A percentile compares a stretch with the other conserved stretches of the same genome.
phyloP scores from a whole-genome alignment of 2,888 invertebrate species.

The Resseliella maxima region DNA sequence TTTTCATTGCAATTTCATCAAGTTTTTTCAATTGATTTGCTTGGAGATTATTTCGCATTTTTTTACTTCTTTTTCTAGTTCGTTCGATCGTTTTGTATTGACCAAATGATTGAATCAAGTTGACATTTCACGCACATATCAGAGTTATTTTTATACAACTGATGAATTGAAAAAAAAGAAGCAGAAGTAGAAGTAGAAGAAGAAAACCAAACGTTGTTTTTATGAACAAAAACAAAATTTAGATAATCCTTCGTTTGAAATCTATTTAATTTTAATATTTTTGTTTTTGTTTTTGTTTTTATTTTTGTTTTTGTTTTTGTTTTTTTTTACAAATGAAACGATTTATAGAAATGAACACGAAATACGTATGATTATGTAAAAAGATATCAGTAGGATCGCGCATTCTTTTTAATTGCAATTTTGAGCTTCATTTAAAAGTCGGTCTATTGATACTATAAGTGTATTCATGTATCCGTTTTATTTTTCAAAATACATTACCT shows the following conservation, averaged over 20 bases:
- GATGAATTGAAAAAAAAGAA: neutral
- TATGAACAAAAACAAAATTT: neutral
- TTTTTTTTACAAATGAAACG: neutral
- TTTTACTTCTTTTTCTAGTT: neutral
- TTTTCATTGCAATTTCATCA: constrained; percentile 31
- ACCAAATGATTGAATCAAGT: constrained; percentile 17
- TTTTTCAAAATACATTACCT: neutral
- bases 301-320: neutral
- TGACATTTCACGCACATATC: constrained; percentile 34
- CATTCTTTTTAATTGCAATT: constrained; percentile 2
- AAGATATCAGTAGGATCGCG: neutral
- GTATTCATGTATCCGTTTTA: neutral
- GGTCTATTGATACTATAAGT: neutral
- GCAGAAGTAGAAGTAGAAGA: too few species aligned
- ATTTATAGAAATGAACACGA: neutral
- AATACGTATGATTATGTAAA: too few species aligned
- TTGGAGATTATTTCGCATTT: neutral
- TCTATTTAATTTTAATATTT: neutral
- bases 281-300: neutral
- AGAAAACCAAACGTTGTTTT: neutral
- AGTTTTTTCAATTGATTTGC: constrained; percentile 15
- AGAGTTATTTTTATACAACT: constrained; percentile 12
- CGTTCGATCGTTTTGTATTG: neutral
- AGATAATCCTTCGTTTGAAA: neutral
- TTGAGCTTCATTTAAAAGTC: neutral